Base-by-base conservation (phyloP, 2,113 vertebrate genomes). In the Sylvia atricapilla region DNA sequence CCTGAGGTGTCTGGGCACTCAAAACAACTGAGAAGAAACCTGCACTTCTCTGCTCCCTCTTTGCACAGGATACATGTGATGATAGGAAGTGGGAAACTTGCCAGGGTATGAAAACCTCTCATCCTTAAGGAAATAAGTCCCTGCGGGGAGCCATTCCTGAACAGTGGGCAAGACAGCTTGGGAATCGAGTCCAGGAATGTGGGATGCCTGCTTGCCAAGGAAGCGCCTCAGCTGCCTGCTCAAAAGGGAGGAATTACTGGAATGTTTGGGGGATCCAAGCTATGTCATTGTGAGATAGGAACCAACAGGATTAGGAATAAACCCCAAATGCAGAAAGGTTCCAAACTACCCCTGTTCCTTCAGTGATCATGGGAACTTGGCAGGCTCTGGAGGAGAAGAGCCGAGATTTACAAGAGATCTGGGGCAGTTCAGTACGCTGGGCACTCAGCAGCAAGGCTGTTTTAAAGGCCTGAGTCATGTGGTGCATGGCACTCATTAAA, bases 131-230 rank as follows among this genome's bases (percentile, higher is more conserved):
- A 96, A 96, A 87, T 89, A 93, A 92, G 88, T 95, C 95, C 88
- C 95, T 92, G 92, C 58, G 1, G 95, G 92, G 90, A 96, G 90
- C 93, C 90, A 82, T 93, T 95, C 96, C 93, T 96, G 69, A 93
- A 93, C 76, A 95, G 92, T 96, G 95, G 95, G 96, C 94, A 96
- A 96, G 86, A 90, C 83, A 93, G 86, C 93, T 94, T 95, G 96
- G 92, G 90, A 96, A 96, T 79, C 0, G 2, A 96, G 86, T 90
- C 84, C 88, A 94, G 94, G 95, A 96, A 96, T 96, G 95, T 4
- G 6, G 69, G 60, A 75, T 8, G 93, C 69, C 63, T 97, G 93
- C 92, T 84, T 96, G 95, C 92, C 96, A 95, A 95, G 83, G 90
- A 95, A 95, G 72, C 2, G 1, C 47, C 3, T 17, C 1, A 5